Evolutionary conservation across 2,888 invertebrate species (phyloP).

Genomic region (Drosophila pseudotalamancana): DNA sequence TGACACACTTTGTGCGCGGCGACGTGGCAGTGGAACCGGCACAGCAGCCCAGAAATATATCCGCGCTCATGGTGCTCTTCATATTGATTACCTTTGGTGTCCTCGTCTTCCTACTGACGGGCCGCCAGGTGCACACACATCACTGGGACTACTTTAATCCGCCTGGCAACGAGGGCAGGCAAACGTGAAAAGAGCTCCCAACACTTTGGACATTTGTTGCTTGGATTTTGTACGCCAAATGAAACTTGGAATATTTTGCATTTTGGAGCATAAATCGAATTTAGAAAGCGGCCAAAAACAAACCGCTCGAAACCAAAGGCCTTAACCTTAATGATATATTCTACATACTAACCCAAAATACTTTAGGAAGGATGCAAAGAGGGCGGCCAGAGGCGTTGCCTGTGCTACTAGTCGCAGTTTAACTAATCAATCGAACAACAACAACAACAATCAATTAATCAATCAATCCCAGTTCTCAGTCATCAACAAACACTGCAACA

Average conservation of each 20-base stretch:
- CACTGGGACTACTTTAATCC: slow-evolving; percentile 96
- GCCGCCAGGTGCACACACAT: slow-evolving; percentile 90
- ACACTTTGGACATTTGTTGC: slow-evolving; percentile 38
- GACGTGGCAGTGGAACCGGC: slow-evolving; percentile 83
- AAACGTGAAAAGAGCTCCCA: slow-evolving; percentile 64
- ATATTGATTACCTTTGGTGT: slow-evolving; percentile 91
- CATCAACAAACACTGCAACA: slow-evolving; percentile 17
- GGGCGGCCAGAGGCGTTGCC: slow-evolving; percentile 48
- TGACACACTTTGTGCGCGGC: slow-evolving; percentile 86
- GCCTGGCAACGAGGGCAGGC: slow-evolving; percentile 86
- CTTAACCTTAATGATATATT: slow-evolving; percentile 72
- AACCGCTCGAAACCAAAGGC: slow-evolving; percentile 75
- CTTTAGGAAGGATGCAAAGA: slow-evolving; percentile 60
- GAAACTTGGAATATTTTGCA: slow-evolving; percentile 72
- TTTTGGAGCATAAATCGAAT: slow-evolving; percentile 80
- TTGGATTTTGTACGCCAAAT: slow-evolving; percentile 34
- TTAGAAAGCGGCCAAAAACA: slow-evolving; percentile 64
- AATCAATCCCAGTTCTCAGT: slow-evolving; percentile 52
- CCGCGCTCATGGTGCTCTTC: slow-evolving; percentile 91
- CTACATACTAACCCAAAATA: slow-evolving; percentile 58
- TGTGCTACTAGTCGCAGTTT: slow-evolving; percentile 58
- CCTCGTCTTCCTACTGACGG: slow-evolving; percentile 90
- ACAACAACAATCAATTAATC: slow-evolving; percentile 17
- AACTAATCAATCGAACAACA: slow-evolving; percentile 43
- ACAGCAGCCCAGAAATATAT: slow-evolving; percentile 87